Base-by-base conservation (phyloP, 2,797 vertebrate genomes). In the Notolabrus celidotus region DNA sequence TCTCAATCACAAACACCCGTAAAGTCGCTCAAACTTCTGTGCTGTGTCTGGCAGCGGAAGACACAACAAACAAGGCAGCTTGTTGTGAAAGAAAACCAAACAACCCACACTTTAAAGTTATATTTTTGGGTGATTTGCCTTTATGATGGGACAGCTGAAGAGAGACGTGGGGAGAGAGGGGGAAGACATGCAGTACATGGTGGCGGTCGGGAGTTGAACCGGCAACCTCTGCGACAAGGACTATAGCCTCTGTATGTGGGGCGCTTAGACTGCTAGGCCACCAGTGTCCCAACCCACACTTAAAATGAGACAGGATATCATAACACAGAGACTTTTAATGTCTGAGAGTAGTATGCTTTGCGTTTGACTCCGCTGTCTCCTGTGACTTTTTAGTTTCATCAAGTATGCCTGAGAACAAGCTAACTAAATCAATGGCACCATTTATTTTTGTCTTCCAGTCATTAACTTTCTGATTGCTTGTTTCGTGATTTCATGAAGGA, bases 1-100 rank as follows among this genome's bases (percentile, higher is more conserved):
- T 42, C 16, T 43, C 41, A 23, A 22, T 41, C 61, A 27, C 46
- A 47, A 64, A 20, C 57, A 54, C 59, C 47, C 23, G 34, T 17
- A 22, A 20, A 38, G 42, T 50, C 19, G 7, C 57, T 39, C 10
- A 51, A 8, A 62, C 50, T 14, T 66, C 38, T 63, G 62, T 54
- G 64, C 31, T 7, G 1, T 49, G 17, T 60, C 45, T 65, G 34
- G 45, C 57, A 23, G 55, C 63, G 66, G 27, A 71, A 74, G 65
- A 71, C 51, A 52, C 72, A 74, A 79, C 36, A 75, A 72, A 47
- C 58, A 9, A 19, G 23, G 51, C 54, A 62, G 54, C 27, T 58
- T 80, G 78, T 76, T 86, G 31, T 84, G 74, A 83, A 86, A 87
- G 67, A 59, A 81, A 69, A 65, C 29, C 39, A 63, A 59, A 63